Percentiles rank a stretch among this genome's conserved stretches.
Evolutionary conservation across 2,888 invertebrate genomes (phyloP).

Genomic region (Epinotia ramella): DNA sequence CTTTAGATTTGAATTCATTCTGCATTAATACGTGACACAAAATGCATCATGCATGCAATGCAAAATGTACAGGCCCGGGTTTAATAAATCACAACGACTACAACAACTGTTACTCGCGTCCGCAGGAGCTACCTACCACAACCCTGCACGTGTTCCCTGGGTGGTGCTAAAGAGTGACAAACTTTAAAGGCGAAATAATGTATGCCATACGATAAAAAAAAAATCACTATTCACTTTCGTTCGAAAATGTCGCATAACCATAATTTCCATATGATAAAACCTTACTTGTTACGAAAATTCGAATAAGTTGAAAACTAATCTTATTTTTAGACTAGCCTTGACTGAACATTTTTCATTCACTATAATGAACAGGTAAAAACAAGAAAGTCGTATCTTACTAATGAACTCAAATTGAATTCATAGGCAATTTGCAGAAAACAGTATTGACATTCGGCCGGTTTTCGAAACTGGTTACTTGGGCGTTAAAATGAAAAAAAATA

Average conservation of each 20-base stretch:
- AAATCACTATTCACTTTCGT: too few relatives aligned
- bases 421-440: background rate
- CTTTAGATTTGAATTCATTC: too few relatives aligned
- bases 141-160: too few relatives aligned
- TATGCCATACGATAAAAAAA: too few relatives aligned
- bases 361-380: background rate
- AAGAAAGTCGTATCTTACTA: background rate
- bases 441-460: conserved; percentile 22
- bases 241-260: background rate
- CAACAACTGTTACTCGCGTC: too few relatives aligned
- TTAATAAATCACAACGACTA: too few relatives aligned
- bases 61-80: too few relatives aligned
- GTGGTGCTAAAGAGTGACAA: too few relatives aligned
- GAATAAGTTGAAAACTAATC: background rate
- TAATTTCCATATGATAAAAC: background rate
- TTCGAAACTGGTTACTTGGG: conserved; percentile 20
- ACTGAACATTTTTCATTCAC: conserved; percentile 36
- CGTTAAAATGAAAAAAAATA: conserved; percentile 14
- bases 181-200: too few relatives aligned
- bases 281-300: background rate
- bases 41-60: too few relatives aligned
- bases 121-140: too few relatives aligned
- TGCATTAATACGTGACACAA: too few relatives aligned
- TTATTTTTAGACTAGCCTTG: conserved; percentile 17
- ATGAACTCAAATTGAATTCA: background rate